These are phyloP conservation scores for Acipenser ruthenus DNA, from an alignment of 2,797 vertebrate species.

Conservation along the genomic window DNA sequence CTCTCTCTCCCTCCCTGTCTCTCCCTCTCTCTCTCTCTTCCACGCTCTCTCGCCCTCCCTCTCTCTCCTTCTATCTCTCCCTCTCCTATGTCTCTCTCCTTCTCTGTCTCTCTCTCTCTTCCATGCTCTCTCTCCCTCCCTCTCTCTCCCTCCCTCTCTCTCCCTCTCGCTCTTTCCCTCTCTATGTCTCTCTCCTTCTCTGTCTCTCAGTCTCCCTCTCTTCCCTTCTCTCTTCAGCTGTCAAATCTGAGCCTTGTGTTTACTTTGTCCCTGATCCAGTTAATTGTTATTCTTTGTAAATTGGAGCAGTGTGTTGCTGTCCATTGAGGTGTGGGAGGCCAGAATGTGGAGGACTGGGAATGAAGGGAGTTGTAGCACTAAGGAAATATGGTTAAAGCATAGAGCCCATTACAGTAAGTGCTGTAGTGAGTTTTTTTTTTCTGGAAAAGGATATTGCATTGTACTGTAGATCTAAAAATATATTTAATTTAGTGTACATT, in stretches of 20 bases:
- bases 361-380: constrained; percentile 11
- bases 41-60: constrained; percentile 28
- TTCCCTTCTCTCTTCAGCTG: constrained; percentile 29
- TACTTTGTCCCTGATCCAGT: constrained; percentile 25
- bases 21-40: constrained; percentile 24
- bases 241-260: constrained; percentile 40
- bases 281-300: constrained; percentile 45
- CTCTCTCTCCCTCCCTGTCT: no score
- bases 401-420: no score
- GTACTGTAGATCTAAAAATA: no score
- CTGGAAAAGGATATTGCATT: no score
- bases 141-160: background rate
- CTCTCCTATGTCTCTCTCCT: constrained; percentile 22
- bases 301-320: constrained; percentile 40
- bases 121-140: background rate
- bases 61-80: constrained; percentile 32
- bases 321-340: constrained; percentile 39
- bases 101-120: constrained; percentile 11
- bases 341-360: constrained; percentile 21
- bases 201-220: background rate
- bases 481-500: no score
- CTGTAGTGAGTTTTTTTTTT: no score
- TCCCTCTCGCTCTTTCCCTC: background rate
- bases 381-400: no score
- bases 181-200: no score